These are phyloP conservation scores for Acanthochromis polyacanthus DNA, from an alignment of 2,113 vertebrate species.

Conservation along the genomic window DNA sequence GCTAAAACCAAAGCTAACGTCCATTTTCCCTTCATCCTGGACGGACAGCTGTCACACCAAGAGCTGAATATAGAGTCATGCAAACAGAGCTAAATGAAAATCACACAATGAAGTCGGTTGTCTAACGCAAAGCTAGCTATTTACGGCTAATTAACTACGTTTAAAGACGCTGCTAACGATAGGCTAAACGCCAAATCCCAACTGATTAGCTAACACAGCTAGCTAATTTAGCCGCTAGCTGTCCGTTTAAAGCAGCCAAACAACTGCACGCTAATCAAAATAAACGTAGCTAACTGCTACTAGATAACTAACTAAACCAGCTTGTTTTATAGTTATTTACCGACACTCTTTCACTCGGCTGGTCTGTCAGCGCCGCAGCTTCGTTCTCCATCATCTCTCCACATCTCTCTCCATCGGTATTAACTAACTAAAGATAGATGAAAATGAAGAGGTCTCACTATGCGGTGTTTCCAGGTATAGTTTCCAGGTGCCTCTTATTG, in stretches of 20 bases:
- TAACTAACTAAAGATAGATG: background rate
- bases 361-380: conserved; percentile 19
- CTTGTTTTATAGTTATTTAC: conserved; percentile 27
- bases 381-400: conserved; percentile 42
- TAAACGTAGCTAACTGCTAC: too few relatives aligned
- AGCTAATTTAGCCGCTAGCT: conserved; percentile 10
- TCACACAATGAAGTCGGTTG: background rate
- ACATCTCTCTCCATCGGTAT: background rate
- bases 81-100: background rate
- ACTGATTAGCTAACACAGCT: conserved; percentile 46
- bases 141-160: background rate
- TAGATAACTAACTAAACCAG: rapidly evolving
- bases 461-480: background rate
- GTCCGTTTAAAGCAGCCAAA: background rate
- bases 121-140: background rate
- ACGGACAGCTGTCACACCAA: conserved; percentile 48
- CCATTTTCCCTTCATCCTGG: conserved; percentile 17
- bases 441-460: conserved; percentile 24
- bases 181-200: background rate
- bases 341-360: conserved; percentile 10
- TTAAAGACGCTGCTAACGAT: background rate
- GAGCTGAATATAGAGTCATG: background rate
- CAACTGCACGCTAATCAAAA: background rate
- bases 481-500: background rate
- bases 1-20: background rate